Percentiles rank a stretch among this genome's conserved stretches.
These are phyloP conservation scores for Microplitis deprimator DNA, from an alignment of 2,888 invertebrate species.

Conservation along the genomic window DNA sequence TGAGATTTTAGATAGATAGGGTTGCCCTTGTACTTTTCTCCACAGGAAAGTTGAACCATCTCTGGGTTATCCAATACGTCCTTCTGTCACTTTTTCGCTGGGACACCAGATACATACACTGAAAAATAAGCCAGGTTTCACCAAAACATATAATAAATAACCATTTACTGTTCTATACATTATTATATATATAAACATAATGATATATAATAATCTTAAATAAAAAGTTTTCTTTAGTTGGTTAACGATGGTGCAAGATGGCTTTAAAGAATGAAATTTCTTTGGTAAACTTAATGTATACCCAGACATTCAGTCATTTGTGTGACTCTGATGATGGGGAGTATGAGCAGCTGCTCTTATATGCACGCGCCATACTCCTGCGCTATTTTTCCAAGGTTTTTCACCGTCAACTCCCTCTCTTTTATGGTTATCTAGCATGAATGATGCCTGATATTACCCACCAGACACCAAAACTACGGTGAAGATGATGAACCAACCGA, in stretches of 20 bases:
- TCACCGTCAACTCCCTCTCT: background rate
- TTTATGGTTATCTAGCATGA: background rate
- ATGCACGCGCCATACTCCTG: constrained; percentile 2
- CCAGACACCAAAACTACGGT: background rate
- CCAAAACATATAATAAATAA: constrained; percentile 6
- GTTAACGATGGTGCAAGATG: background rate
- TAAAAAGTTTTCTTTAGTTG: background rate
- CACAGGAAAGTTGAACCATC: constrained; percentile 31
- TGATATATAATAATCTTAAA: background rate
- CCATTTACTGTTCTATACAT: background rate
- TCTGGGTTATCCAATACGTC: constrained; percentile 24
- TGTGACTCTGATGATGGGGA: background rate
- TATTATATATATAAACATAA: background rate
- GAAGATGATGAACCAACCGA: background rate
- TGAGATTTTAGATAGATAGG: constrained; percentile 5
- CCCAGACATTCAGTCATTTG: background rate
- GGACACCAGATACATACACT: constrained; percentile 6
- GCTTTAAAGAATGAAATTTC: background rate
- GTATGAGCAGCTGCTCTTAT: background rate
- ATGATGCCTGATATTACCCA: background rate
- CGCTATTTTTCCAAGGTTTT: constrained; percentile 11
- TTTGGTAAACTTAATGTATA: background rate
- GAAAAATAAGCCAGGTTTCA: constrained; percentile 13
- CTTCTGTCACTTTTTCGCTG: background rate
- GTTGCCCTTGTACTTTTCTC: constrained; percentile 14